Evolutionary conservation across 2,888 invertebrate genomes (phyloP), one percentile per base, ranked within the genome.

Genomic region (Drosophila koepferae): DNA sequence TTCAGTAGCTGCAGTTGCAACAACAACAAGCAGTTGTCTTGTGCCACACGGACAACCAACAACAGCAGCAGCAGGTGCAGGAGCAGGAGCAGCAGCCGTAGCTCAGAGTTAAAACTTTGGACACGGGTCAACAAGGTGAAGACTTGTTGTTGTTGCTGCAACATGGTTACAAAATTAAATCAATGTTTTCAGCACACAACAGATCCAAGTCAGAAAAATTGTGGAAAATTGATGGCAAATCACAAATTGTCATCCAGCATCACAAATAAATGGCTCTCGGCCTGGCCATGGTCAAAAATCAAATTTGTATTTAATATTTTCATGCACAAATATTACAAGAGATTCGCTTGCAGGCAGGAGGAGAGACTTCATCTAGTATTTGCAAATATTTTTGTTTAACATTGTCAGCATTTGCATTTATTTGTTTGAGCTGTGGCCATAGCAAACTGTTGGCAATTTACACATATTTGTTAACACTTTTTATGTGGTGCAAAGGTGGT

Each of bases 121-220:
- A 59, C 58, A 54, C 14, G 34, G 46, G n/a, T 56, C 60, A 49
- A 55, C 36, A 63, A 67, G 77, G 63, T 71, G 20, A 71, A 23
- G 62, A 43, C 43, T 41, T 66, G 49, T 58, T 9, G 2, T 67
- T 63, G 48, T 31, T 28, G 38, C 36, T 48, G 63, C 16, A 71
- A 72, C 71, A 71, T 70, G 62, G 68, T 74, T 63, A 72, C 63
- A 65, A 72, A 79, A 81, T 79, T 86, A 71, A 83, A 81, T 80
- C 76, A 80, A 78, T 61, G 67, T 72, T 62, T 72, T 62, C 70
- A 70, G 43, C 66, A 4, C 51, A 14, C 14, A 40, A 8, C 14
- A 40, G 49, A 66, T 63, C 48, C 73, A 58, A 43, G 46, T 65
- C 18, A 62, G n/a, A 36, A 38, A 58, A 74, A 72, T 56, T 72